These are phyloP conservation scores for Sthenelais limicola DNA, from an alignment of 2,888 invertebrate species.

Conservation along the genomic window DNA sequence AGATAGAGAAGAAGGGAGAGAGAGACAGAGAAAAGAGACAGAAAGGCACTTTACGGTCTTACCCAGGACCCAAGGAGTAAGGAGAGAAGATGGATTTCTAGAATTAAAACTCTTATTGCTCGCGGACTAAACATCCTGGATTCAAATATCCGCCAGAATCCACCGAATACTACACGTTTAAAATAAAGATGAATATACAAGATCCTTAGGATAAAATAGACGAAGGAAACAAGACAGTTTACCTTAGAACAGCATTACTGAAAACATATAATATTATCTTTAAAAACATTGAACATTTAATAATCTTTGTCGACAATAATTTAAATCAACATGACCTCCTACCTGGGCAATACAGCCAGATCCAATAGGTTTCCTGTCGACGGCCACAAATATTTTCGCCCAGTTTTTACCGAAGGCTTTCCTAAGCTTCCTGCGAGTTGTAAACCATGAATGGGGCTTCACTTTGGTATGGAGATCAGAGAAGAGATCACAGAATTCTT, in stretches of 20 bases:
- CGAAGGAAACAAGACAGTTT: background rate
- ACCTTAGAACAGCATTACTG: background rate
- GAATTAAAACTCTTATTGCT: no score
- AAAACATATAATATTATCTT: background rate
- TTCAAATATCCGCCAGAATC: no score
- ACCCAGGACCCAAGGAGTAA: no score
- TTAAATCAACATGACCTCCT: background rate
- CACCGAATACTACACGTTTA: no score
- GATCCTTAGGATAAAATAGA: background rate
- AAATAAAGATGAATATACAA: no score
- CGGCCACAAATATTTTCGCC: slow-evolving; percentile 69
- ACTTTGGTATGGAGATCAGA: slow-evolving; percentile 69
- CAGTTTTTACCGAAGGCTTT: slow-evolving; percentile 70
- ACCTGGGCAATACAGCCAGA: slow-evolving; percentile 75
- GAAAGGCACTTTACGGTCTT: no score
- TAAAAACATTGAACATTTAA: background rate
- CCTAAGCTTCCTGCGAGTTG: slow-evolving; percentile 66
- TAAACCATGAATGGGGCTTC: slow-evolving; percentile 71
- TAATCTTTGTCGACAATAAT: background rate
- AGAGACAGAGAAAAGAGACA: no score
- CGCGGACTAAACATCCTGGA: no score
- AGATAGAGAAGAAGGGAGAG: no score
- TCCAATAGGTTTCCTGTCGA: slow-evolving; percentile 73
- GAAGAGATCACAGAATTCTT: slow-evolving; percentile 72
- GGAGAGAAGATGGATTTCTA: no score